Percentiles rank a stretch among this genome's conserved stretches.
phyloP scores from a whole-genome alignment of 2,113 vertebrate genomes.

The Anguilla japonica region DNA sequence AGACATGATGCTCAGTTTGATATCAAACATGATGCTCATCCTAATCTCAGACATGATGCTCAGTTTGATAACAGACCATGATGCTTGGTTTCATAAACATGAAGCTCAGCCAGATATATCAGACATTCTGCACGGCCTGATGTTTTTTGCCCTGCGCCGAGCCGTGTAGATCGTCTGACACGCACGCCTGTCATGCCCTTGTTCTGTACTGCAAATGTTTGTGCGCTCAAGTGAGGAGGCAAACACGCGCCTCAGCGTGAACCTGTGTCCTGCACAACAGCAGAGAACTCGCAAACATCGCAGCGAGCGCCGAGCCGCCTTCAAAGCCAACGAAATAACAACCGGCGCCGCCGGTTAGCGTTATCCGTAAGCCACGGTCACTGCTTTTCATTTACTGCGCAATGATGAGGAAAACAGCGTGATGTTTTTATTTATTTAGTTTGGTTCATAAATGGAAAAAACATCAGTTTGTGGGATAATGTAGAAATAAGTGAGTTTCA shows the following conservation, averaged over 20 bases:
- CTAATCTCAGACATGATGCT: no score
- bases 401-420: slow-evolving; percentile 66
- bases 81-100: no score
- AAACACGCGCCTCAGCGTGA: slow-evolving; percentile 70
- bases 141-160: slow-evolving; percentile 58
- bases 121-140: slow-evolving; percentile 19
- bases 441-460: no score
- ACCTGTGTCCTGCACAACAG: slow-evolving; percentile 77
- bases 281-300: slow-evolving; percentile 70
- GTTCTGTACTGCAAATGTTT: slow-evolving; percentile 76
- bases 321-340: slow-evolving; percentile 80
- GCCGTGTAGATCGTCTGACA: slow-evolving; percentile 61
- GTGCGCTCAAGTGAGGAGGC: slow-evolving; percentile 74
- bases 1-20: no score
- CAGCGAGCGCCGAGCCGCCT: slow-evolving; percentile 68
- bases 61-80: no score
- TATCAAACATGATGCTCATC: no score
- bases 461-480: no score
- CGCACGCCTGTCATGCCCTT: slow-evolving; percentile 60
- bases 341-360: slow-evolving; percentile 75
- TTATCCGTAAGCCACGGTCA: slow-evolving; percentile 73
- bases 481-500: no score
- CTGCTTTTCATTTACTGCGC: slow-evolving; percentile 79
- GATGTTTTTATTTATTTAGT: background rate
- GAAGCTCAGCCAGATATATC: no score